Percentiles rank a stretch among this genome's conserved stretches.
These are phyloP conservation scores for Danio jaintianensis DNA, from an alignment of 2,797 vertebrate species.

Conservation along the genomic window DNA sequence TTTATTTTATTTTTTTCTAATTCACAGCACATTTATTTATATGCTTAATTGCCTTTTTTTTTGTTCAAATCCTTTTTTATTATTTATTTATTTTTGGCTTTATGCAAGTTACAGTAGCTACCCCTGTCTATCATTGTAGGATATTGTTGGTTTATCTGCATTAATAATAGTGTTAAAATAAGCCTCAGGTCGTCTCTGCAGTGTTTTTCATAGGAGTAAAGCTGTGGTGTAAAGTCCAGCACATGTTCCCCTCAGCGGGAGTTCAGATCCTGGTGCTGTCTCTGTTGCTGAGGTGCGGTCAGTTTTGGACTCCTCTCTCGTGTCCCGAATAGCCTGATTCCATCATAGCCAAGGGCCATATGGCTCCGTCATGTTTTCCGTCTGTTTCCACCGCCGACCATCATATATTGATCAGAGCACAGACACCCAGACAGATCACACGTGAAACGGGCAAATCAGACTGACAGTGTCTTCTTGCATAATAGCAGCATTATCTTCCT, in stretches of 20 bases:
- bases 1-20: no score
- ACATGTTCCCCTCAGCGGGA: slow-evolving; percentile 5
- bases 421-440: slow-evolving; percentile 27
- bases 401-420: slow-evolving; percentile 49
- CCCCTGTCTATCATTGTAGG: no score
- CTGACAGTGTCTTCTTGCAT: slow-evolving; percentile 2
- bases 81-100: neutral
- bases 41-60: neutral
- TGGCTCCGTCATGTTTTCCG: slow-evolving; percentile 39
- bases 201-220: neutral
- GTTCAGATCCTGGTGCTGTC: neutral
- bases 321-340: slow-evolving; percentile 32
- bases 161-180: neutral
- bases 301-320: slow-evolving; percentile 7
- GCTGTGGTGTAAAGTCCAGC: neutral
- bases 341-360: slow-evolving; percentile 27
- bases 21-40: no score
- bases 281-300: neutral
- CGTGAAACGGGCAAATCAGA: neutral
- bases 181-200: neutral
- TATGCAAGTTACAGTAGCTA: neutral
- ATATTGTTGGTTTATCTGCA: neutral
- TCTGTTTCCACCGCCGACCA: slow-evolving; percentile 50
- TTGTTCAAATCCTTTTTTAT: neutral
- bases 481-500: slow-evolving; percentile 25